phyloP scores from a whole-genome alignment of 2,797 vertebrate genomes.

The Danio kyathit region DNA sequence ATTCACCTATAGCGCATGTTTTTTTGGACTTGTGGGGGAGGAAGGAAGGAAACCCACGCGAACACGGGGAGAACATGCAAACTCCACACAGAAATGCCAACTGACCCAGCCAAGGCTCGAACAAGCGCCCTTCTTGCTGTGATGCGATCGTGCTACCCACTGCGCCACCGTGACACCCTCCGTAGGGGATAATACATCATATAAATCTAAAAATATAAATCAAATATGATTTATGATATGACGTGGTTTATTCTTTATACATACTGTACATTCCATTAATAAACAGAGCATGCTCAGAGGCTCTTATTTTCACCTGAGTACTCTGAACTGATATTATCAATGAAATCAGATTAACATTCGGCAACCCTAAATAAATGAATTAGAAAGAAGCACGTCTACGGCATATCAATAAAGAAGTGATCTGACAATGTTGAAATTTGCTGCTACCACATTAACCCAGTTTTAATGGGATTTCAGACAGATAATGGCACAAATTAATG shows the following conservation, averaged over 20 bases:
- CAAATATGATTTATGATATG: not conserved
- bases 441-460: conserved; percentile 83
- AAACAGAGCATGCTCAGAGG: conserved; percentile 3
- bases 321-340: conserved; percentile 26
- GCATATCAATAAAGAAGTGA: conserved; percentile 66
- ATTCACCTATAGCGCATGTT: too few relatives aligned
- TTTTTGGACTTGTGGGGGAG: too few relatives aligned
- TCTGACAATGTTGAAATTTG: conserved; percentile 76
- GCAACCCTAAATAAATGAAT: conserved; percentile 33
- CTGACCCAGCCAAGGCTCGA: too few relatives aligned
- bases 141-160: too few relatives aligned
- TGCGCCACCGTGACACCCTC: too few relatives aligned
- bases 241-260: not conserved
- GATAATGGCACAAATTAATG: conserved; percentile 82
- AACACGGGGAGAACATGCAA: too few relatives aligned
- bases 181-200: too few relatives aligned
- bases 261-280: not conserved
- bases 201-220: not conserved
- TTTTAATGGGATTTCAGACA: conserved; percentile 83
- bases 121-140: too few relatives aligned
- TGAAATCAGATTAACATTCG: conserved; percentile 38
- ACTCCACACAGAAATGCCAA: too few relatives aligned
- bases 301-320: conserved; percentile 8
- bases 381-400: conserved; percentile 39
- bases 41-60: too few relatives aligned